phyloP scores from a whole-genome alignment of 1,140 invertebrate genomes.

The Zaprionus lachaisei region DNA sequence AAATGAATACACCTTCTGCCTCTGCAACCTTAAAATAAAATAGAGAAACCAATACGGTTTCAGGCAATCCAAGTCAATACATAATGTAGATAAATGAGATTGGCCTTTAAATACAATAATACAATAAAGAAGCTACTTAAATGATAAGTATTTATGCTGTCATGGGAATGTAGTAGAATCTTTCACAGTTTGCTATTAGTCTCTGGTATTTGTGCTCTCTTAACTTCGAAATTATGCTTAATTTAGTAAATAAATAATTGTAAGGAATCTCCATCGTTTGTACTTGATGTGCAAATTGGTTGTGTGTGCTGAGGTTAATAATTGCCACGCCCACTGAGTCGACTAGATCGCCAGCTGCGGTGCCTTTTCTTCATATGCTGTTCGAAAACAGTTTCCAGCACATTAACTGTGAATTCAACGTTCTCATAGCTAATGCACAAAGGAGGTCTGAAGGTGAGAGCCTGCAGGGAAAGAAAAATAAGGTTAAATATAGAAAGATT shows the following conservation, averaged over 20 bases:
- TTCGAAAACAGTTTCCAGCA: slow-evolving; percentile 85
- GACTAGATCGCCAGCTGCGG: slow-evolving; percentile 59
- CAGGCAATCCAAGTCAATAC: too few species aligned
- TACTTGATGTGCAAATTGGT: neutral
- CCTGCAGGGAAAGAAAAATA: slow-evolving; percentile 85
- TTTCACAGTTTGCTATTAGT: neutral
- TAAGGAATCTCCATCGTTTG: neutral
- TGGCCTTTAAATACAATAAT: too few species aligned
- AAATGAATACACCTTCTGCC: too few species aligned
- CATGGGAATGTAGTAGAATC: neutral
- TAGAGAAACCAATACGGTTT: too few species aligned
- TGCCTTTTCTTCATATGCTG: slow-evolving; percentile 82
- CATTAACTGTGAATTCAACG: slow-evolving; percentile 90
- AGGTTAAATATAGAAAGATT: neutral
- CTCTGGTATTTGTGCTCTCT: neutral
- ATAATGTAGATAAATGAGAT: too few species aligned
- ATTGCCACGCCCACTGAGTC: neutral
- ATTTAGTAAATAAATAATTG: slow-evolving; percentile 18
- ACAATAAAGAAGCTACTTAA: neutral
- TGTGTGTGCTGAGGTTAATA: slow-evolving; percentile 9
- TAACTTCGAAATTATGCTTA: neutral
- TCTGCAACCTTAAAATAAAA: too few species aligned
- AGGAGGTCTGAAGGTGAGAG: slow-evolving; percentile 96
- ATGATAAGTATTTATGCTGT: neutral
- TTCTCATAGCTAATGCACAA: slow-evolving; percentile 96